Percentiles rank a stretch among this genome's conserved stretches.
Evolutionary conservation across 2,113 vertebrate genomes (phyloP).

Genomic region (Chrysemys picta): DNA sequence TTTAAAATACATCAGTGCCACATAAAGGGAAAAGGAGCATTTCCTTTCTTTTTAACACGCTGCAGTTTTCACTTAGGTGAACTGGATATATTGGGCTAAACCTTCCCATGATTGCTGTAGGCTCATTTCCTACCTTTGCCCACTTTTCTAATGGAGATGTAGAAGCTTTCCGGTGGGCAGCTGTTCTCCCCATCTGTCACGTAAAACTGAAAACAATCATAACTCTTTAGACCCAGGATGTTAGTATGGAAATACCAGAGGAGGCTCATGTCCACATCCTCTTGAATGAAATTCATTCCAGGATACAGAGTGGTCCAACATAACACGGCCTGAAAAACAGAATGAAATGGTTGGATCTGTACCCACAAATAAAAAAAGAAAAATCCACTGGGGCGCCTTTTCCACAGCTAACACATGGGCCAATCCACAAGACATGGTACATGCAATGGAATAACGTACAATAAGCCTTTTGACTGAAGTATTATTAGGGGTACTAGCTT

Average conservation of each 20-base stretch:
- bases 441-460: conserved; percentile 30
- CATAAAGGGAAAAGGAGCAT: background rate
- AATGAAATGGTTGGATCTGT: background rate
- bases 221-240: conserved; percentile 62
- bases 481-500: conserved; percentile 35
- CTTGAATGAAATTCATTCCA: conserved; percentile 80
- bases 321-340: conserved; percentile 50
- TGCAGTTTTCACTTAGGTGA: conserved; percentile 19
- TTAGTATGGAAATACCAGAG: conserved; percentile 73
- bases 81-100: background rate
- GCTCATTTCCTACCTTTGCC: conserved; percentile 73
- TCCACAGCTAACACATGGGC: background rate
- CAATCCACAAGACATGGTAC: background rate
- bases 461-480: conserved; percentile 11
- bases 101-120: background rate
- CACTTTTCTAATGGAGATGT: conserved; percentile 61
- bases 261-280: conserved; percentile 78
- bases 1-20: conserved; percentile 52
- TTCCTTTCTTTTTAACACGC: conserved; percentile 15
- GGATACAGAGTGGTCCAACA: conserved; percentile 67
- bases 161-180: conserved; percentile 71
- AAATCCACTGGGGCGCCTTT: background rate
- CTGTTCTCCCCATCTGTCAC: conserved; percentile 76
- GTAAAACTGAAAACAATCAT: conserved; percentile 78
- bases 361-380: background rate